These are phyloP conservation scores for Acanthurus leucopareius DNA, from an alignment of 2,797 vertebrate species.

Conservation along the genomic window DNA sequence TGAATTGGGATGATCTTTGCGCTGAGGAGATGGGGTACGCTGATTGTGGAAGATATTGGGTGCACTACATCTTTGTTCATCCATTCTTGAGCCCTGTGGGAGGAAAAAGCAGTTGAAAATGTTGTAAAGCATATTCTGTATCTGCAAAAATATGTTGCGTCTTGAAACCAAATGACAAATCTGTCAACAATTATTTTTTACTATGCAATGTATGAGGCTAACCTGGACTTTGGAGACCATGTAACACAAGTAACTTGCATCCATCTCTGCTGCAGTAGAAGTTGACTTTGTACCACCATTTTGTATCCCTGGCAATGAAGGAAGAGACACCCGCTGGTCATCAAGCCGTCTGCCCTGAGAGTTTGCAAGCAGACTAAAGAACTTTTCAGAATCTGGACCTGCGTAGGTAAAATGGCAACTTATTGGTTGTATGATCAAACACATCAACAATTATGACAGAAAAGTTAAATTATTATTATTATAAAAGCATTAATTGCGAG, in stretches of 20 bases:
- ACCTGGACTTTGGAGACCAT: conserved; percentile 83
- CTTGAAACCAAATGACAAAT: neutral
- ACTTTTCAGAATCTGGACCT: conserved; percentile 71
- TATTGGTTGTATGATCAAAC: neutral
- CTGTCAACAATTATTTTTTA: neutral
- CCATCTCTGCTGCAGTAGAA: conserved; percentile 63
- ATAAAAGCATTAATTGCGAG: neutral
- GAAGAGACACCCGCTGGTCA: conserved; percentile 86
- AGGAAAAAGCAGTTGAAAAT: neutral
- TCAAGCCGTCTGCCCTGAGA: conserved; percentile 88
- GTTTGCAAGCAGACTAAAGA: conserved; percentile 87
- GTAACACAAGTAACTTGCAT: conserved; percentile 73
- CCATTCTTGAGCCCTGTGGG: conserved; percentile 82
- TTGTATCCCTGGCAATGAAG: conserved; percentile 80
- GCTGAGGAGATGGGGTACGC: conserved; percentile 50
- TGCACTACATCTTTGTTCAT: conserved; percentile 83
- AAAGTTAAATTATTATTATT: neutral
- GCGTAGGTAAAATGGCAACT: neutral
- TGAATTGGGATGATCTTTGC: conserved; percentile 41
- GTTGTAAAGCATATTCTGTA: neutral
- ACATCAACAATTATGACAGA: neutral
- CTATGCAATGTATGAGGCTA: conserved; percentile 2
- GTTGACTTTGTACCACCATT: conserved; percentile 67
- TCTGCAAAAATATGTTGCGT: neutral
- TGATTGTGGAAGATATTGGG: conserved; percentile 70